phyloP scores from a whole-genome alignment of 2,797 vertebrate species.

The Acipenser oxyrinchus region DNA sequence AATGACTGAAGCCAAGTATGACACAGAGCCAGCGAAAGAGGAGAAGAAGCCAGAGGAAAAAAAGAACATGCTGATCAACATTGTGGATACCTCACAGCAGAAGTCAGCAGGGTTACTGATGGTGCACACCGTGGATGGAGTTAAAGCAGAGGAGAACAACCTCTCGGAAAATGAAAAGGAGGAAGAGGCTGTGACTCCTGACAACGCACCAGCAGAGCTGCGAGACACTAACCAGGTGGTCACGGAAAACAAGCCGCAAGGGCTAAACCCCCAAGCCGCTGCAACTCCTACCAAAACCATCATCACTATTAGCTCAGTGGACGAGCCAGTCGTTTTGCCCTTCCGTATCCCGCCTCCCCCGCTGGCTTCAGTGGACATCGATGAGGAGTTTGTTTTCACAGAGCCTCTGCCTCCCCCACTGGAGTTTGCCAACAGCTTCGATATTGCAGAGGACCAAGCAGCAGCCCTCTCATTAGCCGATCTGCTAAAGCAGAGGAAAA shows the following conservation, averaged over 20 bases:
- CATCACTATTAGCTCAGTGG: conserved; percentile 69
- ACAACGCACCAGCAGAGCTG: conserved; percentile 47
- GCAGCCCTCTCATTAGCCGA: conserved; percentile 57
- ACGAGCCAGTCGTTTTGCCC: conserved; percentile 80
- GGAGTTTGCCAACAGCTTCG: conserved; percentile 96
- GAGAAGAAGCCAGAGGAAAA: conserved; percentile 68
- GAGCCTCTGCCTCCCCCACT: conserved; percentile 91
- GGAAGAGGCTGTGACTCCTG: conserved; percentile 41
- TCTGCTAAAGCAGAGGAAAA: conserved; percentile 69
- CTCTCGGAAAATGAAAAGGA: conserved; percentile 51
- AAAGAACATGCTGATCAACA: conserved; percentile 72
- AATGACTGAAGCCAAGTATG: conserved; percentile 81
- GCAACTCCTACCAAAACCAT: conserved; percentile 65
- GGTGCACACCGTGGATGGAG: conserved; percentile 77
- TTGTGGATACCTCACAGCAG: conserved; percentile 70
- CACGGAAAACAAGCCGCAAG: conserved; percentile 45
- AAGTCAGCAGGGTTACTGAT: conserved; percentile 84
- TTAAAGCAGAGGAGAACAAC: conserved; percentile 46
- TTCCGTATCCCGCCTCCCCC: conserved; percentile 90
- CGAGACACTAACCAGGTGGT: conserved; percentile 58
- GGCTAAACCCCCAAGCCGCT: conserved; percentile 43
- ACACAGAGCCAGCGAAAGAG: conserved; percentile 60
- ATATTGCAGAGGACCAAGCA: conserved; percentile 81
- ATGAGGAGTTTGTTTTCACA: conserved; percentile 90
- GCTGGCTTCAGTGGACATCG: conserved; percentile 85